Base-by-base conservation (phyloP, 2,888 invertebrate species). In the Podotricha telesiphe region DNA sequence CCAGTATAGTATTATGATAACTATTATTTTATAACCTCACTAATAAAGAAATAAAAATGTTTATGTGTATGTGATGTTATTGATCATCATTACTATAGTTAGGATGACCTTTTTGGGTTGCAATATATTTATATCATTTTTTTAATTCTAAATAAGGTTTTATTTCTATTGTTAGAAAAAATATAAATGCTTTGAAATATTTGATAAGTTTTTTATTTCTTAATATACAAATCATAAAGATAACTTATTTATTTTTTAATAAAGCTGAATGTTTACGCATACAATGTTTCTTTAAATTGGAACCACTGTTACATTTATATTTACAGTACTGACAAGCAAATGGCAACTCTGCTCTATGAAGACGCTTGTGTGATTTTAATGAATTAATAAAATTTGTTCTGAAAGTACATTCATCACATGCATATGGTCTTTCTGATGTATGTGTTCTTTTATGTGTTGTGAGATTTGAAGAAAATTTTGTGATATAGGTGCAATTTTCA, bases 401-500 rank as follows among this genome's bases (percentile, higher is more conserved):
- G 73, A 93, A 93, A 47, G 88, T 81, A 77, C 93, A 93, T 71
- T 82, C 82, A 66, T 93, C 93, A 83, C 93, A 93, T 40, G 91
- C 81, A 76, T 86, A 93, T 1, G 89, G 93, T 65, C 88, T 90
- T 68, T 93, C 91, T 53, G 84, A 82, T 8, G 89, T 89, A 69
- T 93, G 93, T 40, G 82, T 86, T 73, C 93, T 82, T 78, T 83
- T 88, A 72, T 93, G 93, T 74, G 91, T 93, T 51, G 83, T 84
- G n/a, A 93, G 81, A 78, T 93, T 93, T 51, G 88, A 91, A 28
- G 87, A 86, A 48, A 89, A 76, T 80, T 94, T 94, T 71, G 94
- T 89, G 71, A 86, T 87, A 80, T 95, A 95, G 45, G 85, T 85
- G 78, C 95, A 95, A 51, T 89, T 86, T 73, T 91, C 88, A 74